phyloP scores from a whole-genome alignment of 2,888 invertebrate species.

The Hecatera dysodea region DNA sequence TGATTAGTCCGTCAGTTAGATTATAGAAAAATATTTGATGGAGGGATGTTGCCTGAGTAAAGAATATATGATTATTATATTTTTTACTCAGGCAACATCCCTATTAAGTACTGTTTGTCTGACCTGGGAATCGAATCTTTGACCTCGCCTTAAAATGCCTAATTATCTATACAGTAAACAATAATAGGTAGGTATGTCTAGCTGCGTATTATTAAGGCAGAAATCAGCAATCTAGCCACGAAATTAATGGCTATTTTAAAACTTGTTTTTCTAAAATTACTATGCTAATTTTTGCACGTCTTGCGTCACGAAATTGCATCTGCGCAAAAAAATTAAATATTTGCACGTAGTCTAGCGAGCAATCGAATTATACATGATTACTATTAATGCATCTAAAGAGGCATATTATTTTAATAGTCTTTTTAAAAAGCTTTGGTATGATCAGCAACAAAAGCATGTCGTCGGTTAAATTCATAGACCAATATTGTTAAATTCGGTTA shows the following conservation, averaged over 20 bases:
- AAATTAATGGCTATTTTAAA: conserved; percentile 39
- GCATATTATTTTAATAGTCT: conserved; percentile 30
- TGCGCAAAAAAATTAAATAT: conserved; percentile 20
- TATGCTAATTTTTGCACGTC: conserved; percentile 43
- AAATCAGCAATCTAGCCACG: conserved; percentile 16
- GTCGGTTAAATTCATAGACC: too few species aligned
- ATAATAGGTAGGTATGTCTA: background rate
- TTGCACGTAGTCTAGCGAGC: conserved; percentile 8
- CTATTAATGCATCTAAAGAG: conserved; percentile 24
- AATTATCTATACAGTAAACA: too few species aligned
- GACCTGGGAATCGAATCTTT: too few species aligned
- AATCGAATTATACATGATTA: background rate
- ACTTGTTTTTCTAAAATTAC: conserved; percentile 43
- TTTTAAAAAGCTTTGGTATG: background rate
- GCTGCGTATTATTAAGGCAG: background rate
- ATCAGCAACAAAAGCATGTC: background rate
- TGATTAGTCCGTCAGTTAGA: too few species aligned
- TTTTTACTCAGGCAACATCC: too few species aligned
- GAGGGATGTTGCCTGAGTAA: too few species aligned
- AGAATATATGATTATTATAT: too few species aligned
- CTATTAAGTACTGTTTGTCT: too few species aligned
- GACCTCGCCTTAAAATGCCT: too few species aligned
- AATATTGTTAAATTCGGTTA: too few species aligned
- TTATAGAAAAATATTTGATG: too few species aligned
- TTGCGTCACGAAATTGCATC: conserved; percentile 38